Percentiles rank a stretch among this genome's conserved stretches.
Evolutionary conservation across 2,113 vertebrate genomes (phyloP).

Genomic region (Bolborhynchus lineola): DNA sequence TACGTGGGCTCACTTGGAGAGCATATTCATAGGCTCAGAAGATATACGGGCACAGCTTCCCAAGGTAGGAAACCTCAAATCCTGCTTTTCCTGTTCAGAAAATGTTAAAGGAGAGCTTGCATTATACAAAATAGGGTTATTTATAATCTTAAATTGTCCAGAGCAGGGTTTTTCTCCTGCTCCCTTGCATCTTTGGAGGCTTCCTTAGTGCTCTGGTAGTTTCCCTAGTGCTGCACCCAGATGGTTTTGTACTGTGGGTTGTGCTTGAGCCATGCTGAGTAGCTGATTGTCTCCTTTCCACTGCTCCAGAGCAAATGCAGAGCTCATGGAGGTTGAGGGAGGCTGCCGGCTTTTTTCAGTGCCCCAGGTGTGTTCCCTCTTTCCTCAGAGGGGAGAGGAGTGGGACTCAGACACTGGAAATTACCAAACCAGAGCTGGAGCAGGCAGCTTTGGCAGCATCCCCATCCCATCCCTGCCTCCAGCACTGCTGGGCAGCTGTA

Average conservation of each 20-base stretch:
- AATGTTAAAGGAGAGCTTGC: background rate
- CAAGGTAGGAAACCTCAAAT: conserved; percentile 73
- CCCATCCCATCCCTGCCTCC: background rate
- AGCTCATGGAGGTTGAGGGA: background rate
- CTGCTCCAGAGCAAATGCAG: background rate
- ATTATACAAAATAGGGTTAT: background rate
- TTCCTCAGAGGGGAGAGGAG: background rate
- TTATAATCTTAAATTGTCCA: background rate
- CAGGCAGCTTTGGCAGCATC: background rate
- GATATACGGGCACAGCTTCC: conserved; percentile 92
- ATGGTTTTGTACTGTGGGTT: background rate
- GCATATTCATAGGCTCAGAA: conserved; percentile 94
- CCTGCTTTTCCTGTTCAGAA: background rate
- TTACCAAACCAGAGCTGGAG: background rate
- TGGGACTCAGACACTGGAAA: background rate
- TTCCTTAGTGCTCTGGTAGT: background rate
- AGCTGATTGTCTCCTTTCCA: background rate
- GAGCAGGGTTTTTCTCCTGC: background rate
- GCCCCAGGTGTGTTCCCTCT: background rate
- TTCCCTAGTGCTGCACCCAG: background rate
- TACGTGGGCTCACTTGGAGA: conserved; percentile 92
- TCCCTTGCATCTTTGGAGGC: background rate
- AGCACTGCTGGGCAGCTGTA: background rate
- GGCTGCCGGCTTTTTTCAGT: background rate
- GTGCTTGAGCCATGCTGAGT: background rate